Base-by-base conservation (phyloP, 2,797 vertebrate species). In the Pseudocheirus occidentalis region DNA sequence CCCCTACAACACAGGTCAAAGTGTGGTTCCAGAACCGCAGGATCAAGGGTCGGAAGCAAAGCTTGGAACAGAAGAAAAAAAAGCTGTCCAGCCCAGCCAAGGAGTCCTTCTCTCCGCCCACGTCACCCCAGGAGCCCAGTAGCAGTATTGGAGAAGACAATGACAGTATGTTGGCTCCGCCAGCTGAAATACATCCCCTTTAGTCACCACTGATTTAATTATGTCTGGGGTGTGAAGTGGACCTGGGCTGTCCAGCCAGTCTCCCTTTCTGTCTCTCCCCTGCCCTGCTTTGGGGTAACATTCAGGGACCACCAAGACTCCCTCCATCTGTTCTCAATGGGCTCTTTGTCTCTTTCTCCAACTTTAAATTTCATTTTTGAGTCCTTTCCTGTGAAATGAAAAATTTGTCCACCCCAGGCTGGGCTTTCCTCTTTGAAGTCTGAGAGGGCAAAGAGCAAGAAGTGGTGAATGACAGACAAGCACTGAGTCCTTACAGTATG, bases 21-120 rank as follows among this genome's bases (percentile, higher is more conserved):
- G 98, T 99, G 27, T 99, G 99, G 99, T 99, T 99, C 98, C 99
- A 99, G 97, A 99, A 99, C 96, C 97, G 99, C 55, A 97, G 99
- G 94, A 99, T 99, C 97, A 99, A 99, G 50, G 99, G 99, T 98
- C 98, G 99, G 95, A 99, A 99, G 94, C 99, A 99, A 97, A 98
- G 98, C 96, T 95, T 98, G 96, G 98, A 98, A 94, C 98, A 99
- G 98, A 99, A 98, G 96, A 98, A 98, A 0, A 98, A 98, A 0
- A 97, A 98, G 93, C 96, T 98, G 13, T 95, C 98, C 0, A 95
- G 95, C 27, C 98, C 98, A 0, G 95, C 98, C 27, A 56, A n/a
- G 46, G 57, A 94, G 14, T 97, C 59, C 57, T 96, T 0, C 52
- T 73, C 0, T 92, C 73, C 0, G 24, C 95, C 0, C 97, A 97